Evolutionary conservation across 2,797 vertebrate species (phyloP), one percentile per base, ranked within the genome.

Genomic region (Gallinago solitaria): DNA sequence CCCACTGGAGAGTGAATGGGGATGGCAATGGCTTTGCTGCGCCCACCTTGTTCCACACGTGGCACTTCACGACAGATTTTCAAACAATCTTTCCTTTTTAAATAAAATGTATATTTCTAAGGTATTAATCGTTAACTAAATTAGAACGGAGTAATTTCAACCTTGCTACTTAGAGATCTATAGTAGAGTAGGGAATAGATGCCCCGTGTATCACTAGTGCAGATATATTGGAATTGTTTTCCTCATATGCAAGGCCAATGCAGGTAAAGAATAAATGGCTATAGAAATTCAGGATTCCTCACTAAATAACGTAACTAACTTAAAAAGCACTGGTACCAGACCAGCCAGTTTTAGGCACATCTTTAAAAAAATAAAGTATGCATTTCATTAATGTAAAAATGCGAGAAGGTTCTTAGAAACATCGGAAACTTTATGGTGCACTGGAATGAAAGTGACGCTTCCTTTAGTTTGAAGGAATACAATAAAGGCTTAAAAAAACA

Each of bases 251-350:
- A 89, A 96, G 96, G 93, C 64, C 91, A 90, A 95, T 88, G 80
- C 75, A 91, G 91, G 89, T 93, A 89, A 93, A 90, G 85, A 85
- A 96, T 75, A 97, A 96, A 95, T 89, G 59, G 48, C 94, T 87
- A 87, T 96, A 92, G 45, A 88, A 86, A 83, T 77, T 93, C 71
- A 85, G 82, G 85, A 90, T 83, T 96, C n/a, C 43, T 71, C 35
- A 70, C 86, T 83, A 90, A 87, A 73, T 33, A 90, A 86, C 11
- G 27, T 54, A 94, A 95, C 67, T 89, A 96, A 97, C 95, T 97
- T 97, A 96, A 79, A 91, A 93, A 94, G 80, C 54, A 85, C 97
- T 95, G 97, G 91, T 96, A 93, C 96, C 97, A 97, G 98, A 94
- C 96, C 94, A 89, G 96, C 51, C 77, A 75, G 87, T 81, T 95